Evolutionary conservation across 35 echinoderm and acorn worm genomes (phyloP), one percentile per base, ranked within the genome.

Genomic region (Diadema setosum): DNA sequence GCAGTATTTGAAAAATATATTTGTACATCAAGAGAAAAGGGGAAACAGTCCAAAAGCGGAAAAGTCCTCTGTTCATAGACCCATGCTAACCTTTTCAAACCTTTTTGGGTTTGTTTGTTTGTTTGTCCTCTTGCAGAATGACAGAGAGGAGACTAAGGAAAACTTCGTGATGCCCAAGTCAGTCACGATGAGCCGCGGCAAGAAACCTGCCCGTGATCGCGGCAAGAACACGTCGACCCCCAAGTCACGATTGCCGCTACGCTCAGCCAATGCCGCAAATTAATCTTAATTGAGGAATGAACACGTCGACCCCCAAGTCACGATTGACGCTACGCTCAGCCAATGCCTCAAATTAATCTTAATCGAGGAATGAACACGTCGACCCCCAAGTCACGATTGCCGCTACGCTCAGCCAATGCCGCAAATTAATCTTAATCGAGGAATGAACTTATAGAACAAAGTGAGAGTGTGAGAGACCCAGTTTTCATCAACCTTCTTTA

Each of bases 131-230:
- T n/a, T 41, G 18, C 73, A 78, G 73, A 25, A 21, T 44, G 73
- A 78, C 25, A 36, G 5, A 24, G 73, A 78, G 7, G 73, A 78
- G n/a, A 78, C 35, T 1, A 78, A 78, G 40, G 73, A 78, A 24
- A 78, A 78, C 73, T 78, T 78, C 44, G 73, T 78, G 39, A 78
- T 78, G 73, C 73, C 73, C 2, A 78, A 78, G 24, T 78, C 73
- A 3, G 73, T 78, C 11, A 78, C 73, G 14, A 78, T 41, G n/a
- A 41, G 34, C 73, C 73, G 73, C 1, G 73, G 73, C 33, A 78
- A 78, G 73, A 78, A 78, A 20, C n/a, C 24, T 33, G n/a, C 73
- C 0, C 16, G 40, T 25, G 73, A 78, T 78, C 73, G 73, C 39
- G 44, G 73, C 73, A 78, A 78, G 40, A 44, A 39, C 73, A 78